Evolutionary conservation across 30 jellyfish, hydroid and myxozoan genomes (phyloP), one percentile per base, ranked within the genome.

Genomic region (Pseudorhiza aurosa): DNA sequence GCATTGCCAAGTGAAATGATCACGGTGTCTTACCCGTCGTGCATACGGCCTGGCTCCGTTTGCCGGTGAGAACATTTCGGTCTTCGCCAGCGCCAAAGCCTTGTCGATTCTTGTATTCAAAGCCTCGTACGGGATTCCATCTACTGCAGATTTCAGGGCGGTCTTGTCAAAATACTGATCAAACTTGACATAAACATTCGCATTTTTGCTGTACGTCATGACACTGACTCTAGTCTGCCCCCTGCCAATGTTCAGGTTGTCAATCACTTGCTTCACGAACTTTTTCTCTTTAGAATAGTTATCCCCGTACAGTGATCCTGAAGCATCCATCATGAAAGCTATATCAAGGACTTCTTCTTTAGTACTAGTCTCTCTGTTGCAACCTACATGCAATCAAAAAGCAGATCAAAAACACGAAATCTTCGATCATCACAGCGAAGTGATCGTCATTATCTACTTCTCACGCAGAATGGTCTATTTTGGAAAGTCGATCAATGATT

Each of bases 311-410:
- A 84, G 72, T 4, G 98, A 91, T 53, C 87, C 96, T 1, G 98
- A 91, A 19, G 96, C 92, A 63, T 91, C 96, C 87, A 83, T 65
- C 88, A 91, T 19, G 68, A 91, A 91, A 11, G 96, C 98, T 26
- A 89, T 85, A 47, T 89, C 97, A 12, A 85, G 53, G 5, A 93
- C 90, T 49, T 10, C 56, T 18, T 65, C 80, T 21, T 1, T 46
- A 12, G 49, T 37, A 3, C 25, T 47, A 28, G 46, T 65, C 6
- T 22, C 75, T 1, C 78, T 85, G 6, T 50, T 37, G 49, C 96
- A 89, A 12, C 96, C 97, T 81, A 78, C 15, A 63, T n/a, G 18
- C 18, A 28, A 24, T 28, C 18, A 35, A 8, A 25, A n/a, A 3
- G 55, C 6, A 47, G 72, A 43, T 9, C 26, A 37, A 10, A 40